Percentiles rank a stretch among this genome's conserved stretches.
phyloP scores from a whole-genome alignment of 1,140 invertebrate species.

The Centruroides sculpturatus region DNA sequence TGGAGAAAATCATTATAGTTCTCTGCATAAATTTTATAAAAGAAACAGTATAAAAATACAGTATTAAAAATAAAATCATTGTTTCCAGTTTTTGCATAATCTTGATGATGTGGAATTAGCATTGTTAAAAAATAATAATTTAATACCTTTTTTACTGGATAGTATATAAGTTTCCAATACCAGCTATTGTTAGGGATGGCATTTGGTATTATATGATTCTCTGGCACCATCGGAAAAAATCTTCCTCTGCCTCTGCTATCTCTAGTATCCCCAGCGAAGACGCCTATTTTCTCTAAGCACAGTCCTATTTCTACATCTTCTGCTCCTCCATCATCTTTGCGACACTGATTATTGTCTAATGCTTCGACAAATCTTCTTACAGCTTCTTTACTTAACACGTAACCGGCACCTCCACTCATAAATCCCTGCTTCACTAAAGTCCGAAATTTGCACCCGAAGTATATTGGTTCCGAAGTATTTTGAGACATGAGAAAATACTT shows the following conservation, averaged over 20 bases:
- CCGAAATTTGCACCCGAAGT: constrained; percentile 81
- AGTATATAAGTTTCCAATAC: constrained; percentile 93
- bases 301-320: constrained; percentile 92
- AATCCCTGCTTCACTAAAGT: constrained; percentile 78
- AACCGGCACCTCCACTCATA: constrained; percentile 40
- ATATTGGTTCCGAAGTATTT: constrained; percentile 51
- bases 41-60: no score
- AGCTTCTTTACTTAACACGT: constrained; percentile 71
- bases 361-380: constrained; percentile 52
- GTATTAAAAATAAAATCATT: no score
- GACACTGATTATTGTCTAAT: constrained; percentile 39
- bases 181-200: constrained; percentile 67
- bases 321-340: constrained; percentile 54
- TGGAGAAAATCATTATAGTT: no score
- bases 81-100: no score
- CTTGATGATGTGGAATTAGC: no score
- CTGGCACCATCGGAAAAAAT: constrained; percentile 31
- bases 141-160: constrained; percentile 62
- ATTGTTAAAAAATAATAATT: no score
- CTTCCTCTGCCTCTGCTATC: constrained; percentile 18
- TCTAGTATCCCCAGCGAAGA: constrained; percentile 19
- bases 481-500: constrained; percentile 68
- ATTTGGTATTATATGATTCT: constrained; percentile 77
- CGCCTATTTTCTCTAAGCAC: constrained; percentile 20
- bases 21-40: no score